phyloP scores from a whole-genome alignment of 2,888 invertebrate species.

The Anarsia innoxiella region DNA sequence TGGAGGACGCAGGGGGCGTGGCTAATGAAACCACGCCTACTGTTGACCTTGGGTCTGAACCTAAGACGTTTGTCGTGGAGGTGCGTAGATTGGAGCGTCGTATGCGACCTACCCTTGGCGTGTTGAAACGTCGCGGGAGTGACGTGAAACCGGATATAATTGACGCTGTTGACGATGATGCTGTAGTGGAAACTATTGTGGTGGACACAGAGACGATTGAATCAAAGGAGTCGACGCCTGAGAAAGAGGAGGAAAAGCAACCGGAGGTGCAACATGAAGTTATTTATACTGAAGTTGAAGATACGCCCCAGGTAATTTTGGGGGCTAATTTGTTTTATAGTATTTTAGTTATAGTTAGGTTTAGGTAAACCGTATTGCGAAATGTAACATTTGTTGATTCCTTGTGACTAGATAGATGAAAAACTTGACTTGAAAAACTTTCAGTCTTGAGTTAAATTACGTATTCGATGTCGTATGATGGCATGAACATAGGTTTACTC shows the following conservation, averaged over 20 bases:
- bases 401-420: too few species aligned
- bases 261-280: too few species aligned
- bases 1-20: slow-evolving; percentile 56
- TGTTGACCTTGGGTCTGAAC: slow-evolving; percentile 44
- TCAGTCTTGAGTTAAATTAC: too few species aligned
- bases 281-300: slow-evolving; percentile 60
- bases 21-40: slow-evolving; percentile 45
- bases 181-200: not conserved
- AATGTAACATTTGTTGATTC: too few species aligned
- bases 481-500: too few species aligned
- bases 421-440: too few species aligned
- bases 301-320: slow-evolving; percentile 54
- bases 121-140: slow-evolving; percentile 38
- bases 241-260: not conserved
- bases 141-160: slow-evolving; percentile 39
- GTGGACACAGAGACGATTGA: not conserved
- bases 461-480: too few species aligned
- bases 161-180: too few species aligned
- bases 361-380: too few species aligned
- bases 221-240: not conserved
- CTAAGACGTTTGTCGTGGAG: slow-evolving; percentile 56
- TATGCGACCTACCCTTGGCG: slow-evolving; percentile 54
- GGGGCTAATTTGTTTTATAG: too few species aligned
- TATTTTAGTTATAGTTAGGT: too few species aligned
- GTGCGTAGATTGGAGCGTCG: slow-evolving; percentile 51